These are phyloP conservation scores for Phaethon lepturus DNA, from an alignment of 2,113 vertebrate species.

Conservation along the genomic window DNA sequence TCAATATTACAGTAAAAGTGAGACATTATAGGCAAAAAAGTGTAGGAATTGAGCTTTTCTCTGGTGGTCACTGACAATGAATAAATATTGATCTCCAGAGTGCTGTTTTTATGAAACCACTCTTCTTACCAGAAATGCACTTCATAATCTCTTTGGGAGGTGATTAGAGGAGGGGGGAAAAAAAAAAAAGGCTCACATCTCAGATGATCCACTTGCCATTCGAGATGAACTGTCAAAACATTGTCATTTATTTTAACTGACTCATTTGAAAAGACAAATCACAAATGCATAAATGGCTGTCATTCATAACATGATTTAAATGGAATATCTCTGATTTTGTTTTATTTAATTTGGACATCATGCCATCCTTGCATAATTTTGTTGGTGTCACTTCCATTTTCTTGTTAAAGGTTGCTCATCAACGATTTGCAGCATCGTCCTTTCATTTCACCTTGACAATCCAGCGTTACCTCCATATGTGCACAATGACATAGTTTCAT, in stretches of 20 bases:
- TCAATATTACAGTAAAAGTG: neutral
- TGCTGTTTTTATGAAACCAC: neutral
- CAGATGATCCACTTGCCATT: neutral
- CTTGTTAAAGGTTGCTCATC: neutral
- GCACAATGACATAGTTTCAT: neutral
- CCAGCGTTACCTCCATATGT: neutral
- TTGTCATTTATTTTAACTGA: constrained; percentile 20
- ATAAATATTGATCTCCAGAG: constrained; percentile 1
- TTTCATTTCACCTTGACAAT: neutral
- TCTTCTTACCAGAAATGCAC: neutral
- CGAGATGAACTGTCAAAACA: constrained; percentile 6
- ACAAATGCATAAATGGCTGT: neutral
- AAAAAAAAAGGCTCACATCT: neutral
- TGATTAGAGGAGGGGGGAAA: neutral
- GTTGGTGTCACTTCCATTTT: neutral
- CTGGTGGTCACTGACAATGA: neutral
- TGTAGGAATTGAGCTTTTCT: neutral
- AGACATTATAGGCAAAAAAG: neutral
- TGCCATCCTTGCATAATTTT: neutral
- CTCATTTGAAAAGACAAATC: constrained; percentile 11
- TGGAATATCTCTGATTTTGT: neutral
- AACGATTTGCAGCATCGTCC: neutral
- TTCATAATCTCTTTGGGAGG: neutral
- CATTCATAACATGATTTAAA: neutral
- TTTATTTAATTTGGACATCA: neutral